A percentile compares a stretch with the other conserved stretches of the same genome.
These are phyloP conservation scores for Andrena camellia DNA, from an alignment of 2,888 invertebrate genomes.

Conservation along the genomic window DNA sequence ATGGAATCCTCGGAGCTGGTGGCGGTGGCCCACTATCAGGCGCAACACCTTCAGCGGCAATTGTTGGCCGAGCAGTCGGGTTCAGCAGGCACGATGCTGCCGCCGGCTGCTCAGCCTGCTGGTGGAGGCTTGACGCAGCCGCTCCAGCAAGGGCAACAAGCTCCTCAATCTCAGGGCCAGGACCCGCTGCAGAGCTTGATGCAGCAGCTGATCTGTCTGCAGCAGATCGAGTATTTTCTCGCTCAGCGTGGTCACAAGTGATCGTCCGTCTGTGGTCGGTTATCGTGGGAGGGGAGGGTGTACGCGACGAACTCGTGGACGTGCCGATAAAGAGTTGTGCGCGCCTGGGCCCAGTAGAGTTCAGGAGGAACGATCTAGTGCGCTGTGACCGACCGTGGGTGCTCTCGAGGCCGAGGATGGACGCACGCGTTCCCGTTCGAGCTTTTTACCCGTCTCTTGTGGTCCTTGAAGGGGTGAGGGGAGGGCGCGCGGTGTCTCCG, in stretches of 20 bases:
- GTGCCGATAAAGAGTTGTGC: slow-evolving; percentile 9
- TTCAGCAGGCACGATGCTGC: slow-evolving; percentile 67
- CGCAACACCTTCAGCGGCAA: slow-evolving; percentile 76
- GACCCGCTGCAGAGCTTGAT: slow-evolving; percentile 83
- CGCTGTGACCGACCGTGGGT: slow-evolving; percentile 33
- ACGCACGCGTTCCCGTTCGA: slow-evolving; percentile 49
- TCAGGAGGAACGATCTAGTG: slow-evolving; percentile 8
- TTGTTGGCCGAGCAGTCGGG: slow-evolving; percentile 74
- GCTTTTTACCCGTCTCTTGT: slow-evolving; percentile 24
- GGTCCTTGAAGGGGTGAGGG: slow-evolving; percentile 49
- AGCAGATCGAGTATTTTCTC: slow-evolving; percentile 82
- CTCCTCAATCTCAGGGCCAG: slow-evolving; percentile 74
- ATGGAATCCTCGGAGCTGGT: slow-evolving; percentile 79
- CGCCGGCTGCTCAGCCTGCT: slow-evolving; percentile 76
- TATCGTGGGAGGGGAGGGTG: slow-evolving; percentile 1
- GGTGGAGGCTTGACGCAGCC: slow-evolving; percentile 80
- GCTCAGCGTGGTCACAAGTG: slow-evolving; percentile 81
- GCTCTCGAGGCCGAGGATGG: slow-evolving; percentile 53
- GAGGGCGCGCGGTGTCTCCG: slow-evolving; percentile 54
- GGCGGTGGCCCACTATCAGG: slow-evolving; percentile 77
- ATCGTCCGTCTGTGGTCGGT: slow-evolving; percentile 26
- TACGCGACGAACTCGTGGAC: slow-evolving; percentile 5
- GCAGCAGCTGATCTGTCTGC: slow-evolving; percentile 81
- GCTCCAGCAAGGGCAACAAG: slow-evolving; percentile 78
- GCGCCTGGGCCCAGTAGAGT: slow-evolving; percentile 13